phyloP scores from a whole-genome alignment of 2,797 vertebrate genomes.

The Pangasius mekongensis region DNA sequence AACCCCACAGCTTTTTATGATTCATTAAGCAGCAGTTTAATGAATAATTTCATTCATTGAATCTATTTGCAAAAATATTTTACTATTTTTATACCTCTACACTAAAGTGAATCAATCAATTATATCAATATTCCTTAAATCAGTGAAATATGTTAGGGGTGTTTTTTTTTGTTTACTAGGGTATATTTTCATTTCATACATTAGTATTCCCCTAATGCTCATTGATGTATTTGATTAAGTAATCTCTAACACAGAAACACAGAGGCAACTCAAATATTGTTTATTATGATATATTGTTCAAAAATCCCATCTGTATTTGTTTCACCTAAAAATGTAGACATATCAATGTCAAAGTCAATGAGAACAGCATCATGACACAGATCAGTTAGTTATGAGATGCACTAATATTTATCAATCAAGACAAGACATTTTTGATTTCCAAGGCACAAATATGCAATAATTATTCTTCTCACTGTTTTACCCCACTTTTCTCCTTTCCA shows the following conservation, averaged over 20 bases:
- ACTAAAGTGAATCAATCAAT: not conserved
- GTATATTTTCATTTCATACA: not conserved
- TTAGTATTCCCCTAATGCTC: not conserved
- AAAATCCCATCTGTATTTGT: not conserved
- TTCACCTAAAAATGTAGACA: not conserved
- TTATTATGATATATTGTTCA: constrained; percentile 22
- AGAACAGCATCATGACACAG: not conserved
- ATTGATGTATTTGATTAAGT: not conserved
- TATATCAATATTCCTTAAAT: not conserved
- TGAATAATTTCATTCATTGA: not conserved
- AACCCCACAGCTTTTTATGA: not conserved
- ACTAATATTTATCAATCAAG: not conserved
- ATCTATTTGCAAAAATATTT: not conserved
- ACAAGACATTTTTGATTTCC: not conserved
- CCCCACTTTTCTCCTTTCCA: not conserved
- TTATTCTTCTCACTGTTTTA: not conserved
- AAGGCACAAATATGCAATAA: constrained; percentile 22
- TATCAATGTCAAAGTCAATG: not conserved
- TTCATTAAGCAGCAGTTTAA: not conserved
- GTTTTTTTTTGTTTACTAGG: not conserved
- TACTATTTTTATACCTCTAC: not conserved
- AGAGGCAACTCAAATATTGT: not conserved
- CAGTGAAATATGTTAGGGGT: not conserved
- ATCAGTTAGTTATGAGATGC: not conserved
- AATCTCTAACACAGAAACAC: not conserved